Evolutionary conservation across 2,113 vertebrate genomes (phyloP), one percentile per base, ranked within the genome.

Genomic region (Misgurnus mizolepis): DNA sequence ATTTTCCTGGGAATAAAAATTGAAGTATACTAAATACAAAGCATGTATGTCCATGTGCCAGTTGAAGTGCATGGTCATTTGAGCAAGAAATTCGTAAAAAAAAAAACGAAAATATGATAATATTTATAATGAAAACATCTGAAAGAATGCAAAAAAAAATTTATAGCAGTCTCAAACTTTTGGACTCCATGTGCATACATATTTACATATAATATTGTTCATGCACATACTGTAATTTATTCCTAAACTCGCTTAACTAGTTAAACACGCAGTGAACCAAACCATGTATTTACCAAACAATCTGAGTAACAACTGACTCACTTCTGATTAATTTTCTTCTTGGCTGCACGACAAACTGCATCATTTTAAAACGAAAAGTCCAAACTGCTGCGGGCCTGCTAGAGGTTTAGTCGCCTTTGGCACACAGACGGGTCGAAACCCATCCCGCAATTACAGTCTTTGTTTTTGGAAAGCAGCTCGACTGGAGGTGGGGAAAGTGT

Each of bases 401-500:
- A 72, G 18, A 66, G 60, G 69, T 70, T 39, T 43, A 62, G 67
- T 50, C 18, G 40, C n/a, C 39, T 50, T 14, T 39, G 64, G 58
- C 18, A 5, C 15, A 22, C 8, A 67, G 49, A 82, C 17, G 43
- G 62, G 45, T 45, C 9, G 22, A 22, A 49, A 66, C 66, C 69
- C 14, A 53, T 45, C 67, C 56, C 67, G 49, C 75, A 43, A 58
- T 50, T 74, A 62, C n/a, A 73, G 22, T 66, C 39, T 72, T 53
- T 53, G 58, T 70, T 73, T 72, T 15, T 17, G 73, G 60, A 76
- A 45, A 76, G 67, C 47, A 43, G 53, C 53, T 45, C 18, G 4
- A 39, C 34, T 72, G 47, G 40, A 43, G 56, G 75, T 78, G 60
- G 76, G 72, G 72, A 83, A 84, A 86, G 86, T 88, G 87, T 88